Evolutionary conservation across 2,113 vertebrate genomes (phyloP).

Genomic region (Corythaeola cristata): DNA sequence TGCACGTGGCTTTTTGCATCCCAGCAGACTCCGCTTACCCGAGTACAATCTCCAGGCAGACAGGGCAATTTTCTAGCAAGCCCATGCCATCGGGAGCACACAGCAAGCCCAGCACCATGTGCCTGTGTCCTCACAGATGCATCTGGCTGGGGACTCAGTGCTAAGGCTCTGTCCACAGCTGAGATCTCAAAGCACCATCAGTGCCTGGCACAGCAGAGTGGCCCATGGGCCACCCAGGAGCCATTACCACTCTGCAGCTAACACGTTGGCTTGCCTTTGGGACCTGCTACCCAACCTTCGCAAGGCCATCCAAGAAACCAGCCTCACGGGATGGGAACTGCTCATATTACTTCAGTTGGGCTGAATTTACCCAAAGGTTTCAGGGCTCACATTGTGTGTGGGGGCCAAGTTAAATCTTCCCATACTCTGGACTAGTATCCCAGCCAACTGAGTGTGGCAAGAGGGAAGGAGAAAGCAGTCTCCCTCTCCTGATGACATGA

Average conservation of each 20-base stretch:
- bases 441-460: neutral
- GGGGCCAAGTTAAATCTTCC: neutral
- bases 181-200: neutral
- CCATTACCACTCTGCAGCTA: neutral
- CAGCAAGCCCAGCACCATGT: neutral
- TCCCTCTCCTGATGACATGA: neutral
- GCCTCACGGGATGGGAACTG: neutral
- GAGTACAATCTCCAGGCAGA: neutral
- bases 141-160: neutral
- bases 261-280: rapidly evolving
- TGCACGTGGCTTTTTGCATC: neutral
- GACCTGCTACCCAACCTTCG: neutral
- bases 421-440: neutral
- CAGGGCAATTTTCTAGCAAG: neutral
- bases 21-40: neutral
- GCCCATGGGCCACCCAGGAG: neutral
- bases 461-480: neutral
- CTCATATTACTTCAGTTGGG: neutral
- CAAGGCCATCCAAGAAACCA: neutral
- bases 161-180: neutral
- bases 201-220: rapidly evolving
- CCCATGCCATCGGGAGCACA: neutral
- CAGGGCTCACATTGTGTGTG: neutral
- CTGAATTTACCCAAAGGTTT: neutral
- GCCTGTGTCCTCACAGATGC: neutral